These are phyloP conservation scores for human (Homo sapiens) DNA, from an alignment of 2,113 vertebrate species.

Conservation along the genomic window DNA sequence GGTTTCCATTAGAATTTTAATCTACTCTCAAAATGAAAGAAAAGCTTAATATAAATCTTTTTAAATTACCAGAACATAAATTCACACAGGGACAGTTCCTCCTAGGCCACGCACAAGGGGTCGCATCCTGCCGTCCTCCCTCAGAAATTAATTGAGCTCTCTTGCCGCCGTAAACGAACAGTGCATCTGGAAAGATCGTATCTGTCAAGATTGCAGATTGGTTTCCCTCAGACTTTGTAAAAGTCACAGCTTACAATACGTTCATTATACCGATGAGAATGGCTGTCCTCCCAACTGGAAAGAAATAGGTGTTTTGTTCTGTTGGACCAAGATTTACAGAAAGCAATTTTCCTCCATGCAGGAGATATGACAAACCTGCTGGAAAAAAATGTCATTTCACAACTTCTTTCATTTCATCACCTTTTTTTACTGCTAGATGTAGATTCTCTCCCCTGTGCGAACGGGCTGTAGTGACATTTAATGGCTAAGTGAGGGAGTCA, in stretches of 20 bases:
- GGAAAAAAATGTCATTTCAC: slow-evolving; percentile 84
- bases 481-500: slow-evolving; percentile 82
- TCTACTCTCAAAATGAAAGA: slow-evolving; percentile 85
- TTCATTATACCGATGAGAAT: slow-evolving; percentile 86
- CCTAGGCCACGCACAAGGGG: slow-evolving; percentile 75
- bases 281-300: slow-evolving; percentile 84
- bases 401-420: slow-evolving; percentile 83
- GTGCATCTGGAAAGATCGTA: slow-evolving; percentile 85
- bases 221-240: slow-evolving; percentile 85
- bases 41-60: slow-evolving; percentile 86
- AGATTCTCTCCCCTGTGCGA: slow-evolving; percentile 77
- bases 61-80: slow-evolving; percentile 86
- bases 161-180: slow-evolving; percentile 81
- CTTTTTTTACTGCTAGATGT: slow-evolving; percentile 80
- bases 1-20: slow-evolving; percentile 88
- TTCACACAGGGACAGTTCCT: slow-evolving; percentile 82
- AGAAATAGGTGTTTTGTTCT: slow-evolving; percentile 87
- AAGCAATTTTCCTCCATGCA: slow-evolving; percentile 86
- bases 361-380: slow-evolving; percentile 84
- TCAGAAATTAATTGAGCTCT: slow-evolving; percentile 88
- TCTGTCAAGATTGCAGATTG: slow-evolving; percentile 88
- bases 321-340: slow-evolving; percentile 86
- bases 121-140: slow-evolving; percentile 82
- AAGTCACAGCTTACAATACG: slow-evolving; percentile 86
- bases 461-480: slow-evolving; percentile 82